Evolutionary conservation across 2,797 vertebrate species (phyloP).

Genomic region (Hippocampus kuda): DNA sequence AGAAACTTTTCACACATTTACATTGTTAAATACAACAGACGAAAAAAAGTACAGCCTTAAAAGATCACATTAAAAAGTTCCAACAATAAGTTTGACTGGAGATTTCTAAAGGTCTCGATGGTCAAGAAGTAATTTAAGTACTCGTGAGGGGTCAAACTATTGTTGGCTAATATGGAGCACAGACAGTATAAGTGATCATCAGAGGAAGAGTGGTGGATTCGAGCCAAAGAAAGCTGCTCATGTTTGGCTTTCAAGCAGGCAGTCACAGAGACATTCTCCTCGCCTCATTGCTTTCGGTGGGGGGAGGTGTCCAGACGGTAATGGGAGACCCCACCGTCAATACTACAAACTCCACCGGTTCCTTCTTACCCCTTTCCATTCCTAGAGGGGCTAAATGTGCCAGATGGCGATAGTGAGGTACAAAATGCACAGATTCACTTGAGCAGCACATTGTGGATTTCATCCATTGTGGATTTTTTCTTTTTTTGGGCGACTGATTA

Average conservation of each 20-base stretch:
- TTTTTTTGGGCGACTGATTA: neutral
- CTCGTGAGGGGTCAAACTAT: slow-evolving; percentile 13
- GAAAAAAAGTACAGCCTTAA: neutral
- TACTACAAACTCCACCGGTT: slow-evolving; percentile 7
- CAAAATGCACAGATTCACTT: slow-evolving; percentile 19
- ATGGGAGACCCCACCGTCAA: slow-evolving; percentile 26
- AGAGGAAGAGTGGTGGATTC: slow-evolving; percentile 21
- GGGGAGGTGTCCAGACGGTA: slow-evolving; percentile 42
- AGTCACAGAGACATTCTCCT: slow-evolving; percentile 44
- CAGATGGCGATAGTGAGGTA: slow-evolving; percentile 38
- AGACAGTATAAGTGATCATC: slow-evolving; percentile 22
- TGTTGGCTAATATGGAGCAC: slow-evolving; percentile 13
- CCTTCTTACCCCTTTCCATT: slow-evolving; percentile 11
- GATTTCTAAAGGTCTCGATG: neutral
- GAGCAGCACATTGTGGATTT: slow-evolving; percentile 16
- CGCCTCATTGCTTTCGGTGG: slow-evolving; percentile 22
- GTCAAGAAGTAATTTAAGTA: neutral
- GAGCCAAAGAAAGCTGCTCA: slow-evolving; percentile 31
- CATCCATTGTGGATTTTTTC: neutral
- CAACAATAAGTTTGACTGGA: neutral
- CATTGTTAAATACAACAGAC: neutral
- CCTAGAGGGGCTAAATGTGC: slow-evolving; percentile 27
- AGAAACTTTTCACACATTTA: neutral
- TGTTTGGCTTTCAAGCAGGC: slow-evolving; percentile 43
- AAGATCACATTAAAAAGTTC: neutral